Conservation (phyloP, 2,797 vertebrate species). For the Phoebastria nigripes region DNA sequence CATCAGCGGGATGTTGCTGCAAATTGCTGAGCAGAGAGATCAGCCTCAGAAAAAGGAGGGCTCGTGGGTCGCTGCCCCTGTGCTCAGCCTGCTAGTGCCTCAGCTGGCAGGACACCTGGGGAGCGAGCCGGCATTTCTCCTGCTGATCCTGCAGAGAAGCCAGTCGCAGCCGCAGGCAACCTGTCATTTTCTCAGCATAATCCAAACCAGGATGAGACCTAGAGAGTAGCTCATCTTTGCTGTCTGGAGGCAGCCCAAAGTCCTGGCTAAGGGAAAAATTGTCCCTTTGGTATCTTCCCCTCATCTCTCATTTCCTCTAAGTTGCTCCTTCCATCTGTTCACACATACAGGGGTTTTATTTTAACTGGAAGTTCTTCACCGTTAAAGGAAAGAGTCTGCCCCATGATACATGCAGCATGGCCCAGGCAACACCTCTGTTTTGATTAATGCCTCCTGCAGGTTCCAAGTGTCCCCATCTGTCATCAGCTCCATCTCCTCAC, state of each 20-base stretch:
- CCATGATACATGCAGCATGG: background rate
- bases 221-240: background rate
- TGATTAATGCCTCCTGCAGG: background rate
- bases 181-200: background rate
- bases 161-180: accelerated
- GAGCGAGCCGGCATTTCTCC: background rate
- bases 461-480: background rate
- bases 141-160: background rate
- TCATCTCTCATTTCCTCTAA: background rate
- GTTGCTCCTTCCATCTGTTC: background rate
- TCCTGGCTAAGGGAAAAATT: background rate
- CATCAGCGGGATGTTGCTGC: background rate
- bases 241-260: background rate
- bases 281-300: background rate
- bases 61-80: accelerated
- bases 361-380: background rate
- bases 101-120: background rate
- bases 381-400: background rate
- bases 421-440: background rate
- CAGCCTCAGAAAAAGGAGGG: background rate
- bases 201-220: background rate
- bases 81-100: background rate
- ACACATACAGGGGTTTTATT: background rate
- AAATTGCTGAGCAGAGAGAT: background rate
- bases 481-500: background rate